These are phyloP conservation scores for Tragelaphus buxtoni DNA, from an alignment of 2,113 vertebrate species.

Conservation along the genomic window DNA sequence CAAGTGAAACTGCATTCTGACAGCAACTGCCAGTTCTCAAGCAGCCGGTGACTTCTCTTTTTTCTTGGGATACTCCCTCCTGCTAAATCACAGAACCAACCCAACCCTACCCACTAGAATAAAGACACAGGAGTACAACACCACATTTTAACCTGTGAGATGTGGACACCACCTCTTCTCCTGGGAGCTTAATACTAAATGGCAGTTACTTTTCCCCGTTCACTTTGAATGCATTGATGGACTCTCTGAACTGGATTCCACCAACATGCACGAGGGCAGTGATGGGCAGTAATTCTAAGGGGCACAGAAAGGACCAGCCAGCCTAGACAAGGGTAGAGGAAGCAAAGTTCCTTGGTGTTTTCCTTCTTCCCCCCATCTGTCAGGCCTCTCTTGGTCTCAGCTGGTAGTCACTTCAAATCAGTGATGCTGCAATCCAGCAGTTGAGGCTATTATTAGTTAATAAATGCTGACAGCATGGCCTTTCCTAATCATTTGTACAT, in stretches of 20 bases:
- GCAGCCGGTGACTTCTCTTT: slow-evolving; percentile 21
- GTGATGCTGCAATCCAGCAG: neutral
- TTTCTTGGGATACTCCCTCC: neutral
- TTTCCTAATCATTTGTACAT: neutral
- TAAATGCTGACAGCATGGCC: neutral
- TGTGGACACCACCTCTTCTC: neutral
- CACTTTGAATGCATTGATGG: neutral
- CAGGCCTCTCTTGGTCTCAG: neutral
- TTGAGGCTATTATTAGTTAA: neutral
- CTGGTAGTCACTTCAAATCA: neutral
- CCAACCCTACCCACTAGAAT: neutral
- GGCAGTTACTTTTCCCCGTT: neutral
- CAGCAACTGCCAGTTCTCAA: slow-evolving; percentile 34
- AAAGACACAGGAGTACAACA: neutral
- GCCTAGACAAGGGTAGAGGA: neutral
- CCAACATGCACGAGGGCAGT: neutral
- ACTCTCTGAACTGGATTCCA: neutral
- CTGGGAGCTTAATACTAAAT: neutral
- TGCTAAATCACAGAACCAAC: neutral
- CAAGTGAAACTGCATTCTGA: slow-evolving; percentile 45
- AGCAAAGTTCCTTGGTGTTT: neutral
- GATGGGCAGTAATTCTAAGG: neutral
- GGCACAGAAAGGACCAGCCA: neutral
- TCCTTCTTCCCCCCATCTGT: neutral
- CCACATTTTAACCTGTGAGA: neutral